Percentiles rank a stretch among this genome's conserved stretches.
Conservation (phyloP, 2,888 invertebrate genomes). For the Ochropleura plecta region DNA sequence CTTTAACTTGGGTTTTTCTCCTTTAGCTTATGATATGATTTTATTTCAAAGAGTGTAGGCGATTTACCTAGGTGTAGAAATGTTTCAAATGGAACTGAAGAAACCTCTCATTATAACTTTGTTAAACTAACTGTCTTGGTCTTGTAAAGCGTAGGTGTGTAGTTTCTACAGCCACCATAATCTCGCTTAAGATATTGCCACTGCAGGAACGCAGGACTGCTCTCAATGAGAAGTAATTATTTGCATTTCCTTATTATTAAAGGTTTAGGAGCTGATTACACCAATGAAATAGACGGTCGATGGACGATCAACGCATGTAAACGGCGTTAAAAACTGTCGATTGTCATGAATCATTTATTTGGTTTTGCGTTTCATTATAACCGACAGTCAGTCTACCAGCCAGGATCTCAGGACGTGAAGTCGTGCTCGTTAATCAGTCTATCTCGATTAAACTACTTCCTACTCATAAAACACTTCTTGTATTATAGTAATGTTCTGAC, state of each 20-base stretch:
- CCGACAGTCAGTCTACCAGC: not conserved
- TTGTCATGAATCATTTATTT: not conserved
- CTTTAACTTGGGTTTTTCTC: too few relatives aligned
- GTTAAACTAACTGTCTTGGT: not conserved
- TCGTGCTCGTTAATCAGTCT: conserved; percentile 19
- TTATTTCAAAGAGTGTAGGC: conserved; percentile 9
- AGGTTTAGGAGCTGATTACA: too few relatives aligned
- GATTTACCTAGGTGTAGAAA: not conserved
- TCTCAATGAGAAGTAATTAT: not conserved
- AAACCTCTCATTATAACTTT: not conserved
- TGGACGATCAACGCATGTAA: not conserved
- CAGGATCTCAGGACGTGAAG: conserved; percentile 4
- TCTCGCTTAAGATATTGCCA: not conserved
- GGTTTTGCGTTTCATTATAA: not conserved
- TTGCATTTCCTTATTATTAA: not conserved
- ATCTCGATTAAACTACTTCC: conserved; percentile 45
- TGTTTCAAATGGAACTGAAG: not conserved
- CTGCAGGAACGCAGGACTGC: not conserved
- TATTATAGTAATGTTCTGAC: conserved; percentile 34
- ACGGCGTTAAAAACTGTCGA: not conserved
- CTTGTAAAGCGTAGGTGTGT: not conserved
- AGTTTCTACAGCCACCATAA: not conserved
- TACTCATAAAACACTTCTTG: conserved; percentile 51
- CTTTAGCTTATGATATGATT: conserved; percentile 1
- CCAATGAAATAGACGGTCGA: not conserved